These are phyloP conservation scores for Diprion similis DNA, from an alignment of 1,140 invertebrate species.

Conservation along the genomic window DNA sequence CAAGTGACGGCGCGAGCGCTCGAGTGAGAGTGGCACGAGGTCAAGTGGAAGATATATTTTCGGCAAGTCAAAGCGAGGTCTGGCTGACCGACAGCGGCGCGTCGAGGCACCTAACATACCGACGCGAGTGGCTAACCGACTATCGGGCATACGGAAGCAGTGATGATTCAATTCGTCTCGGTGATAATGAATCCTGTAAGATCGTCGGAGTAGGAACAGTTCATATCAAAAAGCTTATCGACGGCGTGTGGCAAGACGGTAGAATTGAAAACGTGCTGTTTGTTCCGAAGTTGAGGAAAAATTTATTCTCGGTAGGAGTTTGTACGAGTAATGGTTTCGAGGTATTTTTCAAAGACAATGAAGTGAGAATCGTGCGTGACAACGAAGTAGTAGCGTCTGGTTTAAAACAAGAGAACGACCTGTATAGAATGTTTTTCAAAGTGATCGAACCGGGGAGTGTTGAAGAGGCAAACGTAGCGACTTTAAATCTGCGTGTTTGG, in stretches of 20 bases:
- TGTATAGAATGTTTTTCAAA: constrained; percentile 17
- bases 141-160: constrained; percentile 18
- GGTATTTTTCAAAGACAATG: constrained; percentile 20
- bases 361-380: constrained; percentile 20
- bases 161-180: constrained; percentile 24
- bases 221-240: constrained; percentile 25
- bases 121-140: constrained; percentile 29
- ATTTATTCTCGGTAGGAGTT: constrained; percentile 32
- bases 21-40: neutral
- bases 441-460: neutral
- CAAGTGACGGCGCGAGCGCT: neutral
- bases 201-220: constrained; percentile 28
- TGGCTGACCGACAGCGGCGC: constrained; percentile 30
- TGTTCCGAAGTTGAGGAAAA: constrained; percentile 35
- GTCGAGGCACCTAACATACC: constrained; percentile 26
- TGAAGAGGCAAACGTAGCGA: constrained; percentile 8
- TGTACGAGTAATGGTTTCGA: constrained; percentile 25
- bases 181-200: constrained; percentile 23
- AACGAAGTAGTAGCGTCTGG: constrained; percentile 27
- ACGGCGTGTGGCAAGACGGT: constrained; percentile 28
- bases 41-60: neutral
- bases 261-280: constrained; percentile 27
- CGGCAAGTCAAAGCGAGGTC: neutral
- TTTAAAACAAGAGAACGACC: neutral
- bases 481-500: constrained; percentile 24